phyloP scores from a whole-genome alignment of 2,888 invertebrate genomes.

The Prosapia bicincta region DNA sequence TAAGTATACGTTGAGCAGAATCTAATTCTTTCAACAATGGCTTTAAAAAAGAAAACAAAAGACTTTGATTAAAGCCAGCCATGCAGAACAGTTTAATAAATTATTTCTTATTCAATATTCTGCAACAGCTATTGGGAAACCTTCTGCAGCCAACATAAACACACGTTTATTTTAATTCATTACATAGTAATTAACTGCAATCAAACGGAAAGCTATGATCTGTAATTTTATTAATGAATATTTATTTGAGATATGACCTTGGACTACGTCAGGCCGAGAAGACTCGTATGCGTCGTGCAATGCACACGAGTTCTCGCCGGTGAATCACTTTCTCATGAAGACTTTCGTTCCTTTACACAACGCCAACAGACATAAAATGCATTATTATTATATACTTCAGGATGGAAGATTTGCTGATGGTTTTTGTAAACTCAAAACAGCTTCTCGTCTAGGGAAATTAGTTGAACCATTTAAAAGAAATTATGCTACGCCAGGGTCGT shows the following conservation, averaged over 20 bases:
- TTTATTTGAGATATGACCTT: background rate
- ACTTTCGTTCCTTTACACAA: too few species aligned
- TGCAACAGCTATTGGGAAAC: background rate
- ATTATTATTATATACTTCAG: too few species aligned
- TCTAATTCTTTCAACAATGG: background rate
- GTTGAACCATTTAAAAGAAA: too few species aligned
- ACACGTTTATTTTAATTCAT: background rate
- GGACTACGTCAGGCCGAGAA: too few species aligned
- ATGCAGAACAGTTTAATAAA: background rate
- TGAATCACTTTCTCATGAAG: too few species aligned
- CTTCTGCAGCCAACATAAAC: background rate
- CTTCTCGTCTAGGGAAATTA: too few species aligned
- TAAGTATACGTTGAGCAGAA: background rate
- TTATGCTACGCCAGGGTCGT: too few species aligned
- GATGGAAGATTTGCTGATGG: too few species aligned
- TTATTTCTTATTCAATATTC: background rate
- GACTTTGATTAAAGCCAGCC: background rate
- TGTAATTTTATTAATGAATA: background rate
- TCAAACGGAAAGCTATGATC: background rate
- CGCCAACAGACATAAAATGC: too few species aligned
- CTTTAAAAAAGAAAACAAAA: background rate
- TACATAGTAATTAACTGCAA: background rate
- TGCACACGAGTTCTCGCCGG: too few species aligned
- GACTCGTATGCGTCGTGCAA: too few species aligned
- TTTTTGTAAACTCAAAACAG: too few species aligned